phyloP scores from a whole-genome alignment of 2,797 vertebrate genomes.

The Epinephelus awoara region DNA sequence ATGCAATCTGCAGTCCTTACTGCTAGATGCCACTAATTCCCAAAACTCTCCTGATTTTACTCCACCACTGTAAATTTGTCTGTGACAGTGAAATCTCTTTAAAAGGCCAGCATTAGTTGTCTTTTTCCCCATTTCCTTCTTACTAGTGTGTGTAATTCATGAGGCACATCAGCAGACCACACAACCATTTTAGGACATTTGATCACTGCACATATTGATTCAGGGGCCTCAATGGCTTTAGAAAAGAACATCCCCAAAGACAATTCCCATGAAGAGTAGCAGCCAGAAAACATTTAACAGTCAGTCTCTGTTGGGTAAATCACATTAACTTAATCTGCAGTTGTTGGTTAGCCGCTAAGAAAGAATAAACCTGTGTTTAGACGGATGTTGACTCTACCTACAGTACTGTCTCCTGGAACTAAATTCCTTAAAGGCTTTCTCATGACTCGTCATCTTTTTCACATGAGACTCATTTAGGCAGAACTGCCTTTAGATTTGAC shows the following conservation, averaged over 20 bases:
- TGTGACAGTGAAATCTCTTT: no score
- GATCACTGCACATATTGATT: slow-evolving; percentile 52
- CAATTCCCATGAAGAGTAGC: not conserved
- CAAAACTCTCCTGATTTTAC: no score
- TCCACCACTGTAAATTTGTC: no score
- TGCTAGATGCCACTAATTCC: no score
- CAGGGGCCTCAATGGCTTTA: slow-evolving; percentile 16
- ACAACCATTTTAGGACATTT: slow-evolving; percentile 27
- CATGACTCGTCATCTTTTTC: slow-evolving; percentile 23
- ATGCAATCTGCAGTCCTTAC: no score
- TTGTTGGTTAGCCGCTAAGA: not conserved
- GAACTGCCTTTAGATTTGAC: not conserved
- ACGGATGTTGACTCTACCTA: not conserved
- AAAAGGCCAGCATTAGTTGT: not conserved
- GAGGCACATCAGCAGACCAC: slow-evolving; percentile 20
- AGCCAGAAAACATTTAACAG: slow-evolving; percentile 20
- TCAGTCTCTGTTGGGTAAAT: slow-evolving; percentile 13
- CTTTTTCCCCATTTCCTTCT: not conserved
- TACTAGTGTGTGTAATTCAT: not conserved
- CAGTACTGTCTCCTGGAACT: not conserved
- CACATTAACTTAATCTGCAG: slow-evolving; percentile 7
- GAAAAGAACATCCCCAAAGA: slow-evolving; percentile 17
- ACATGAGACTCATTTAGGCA: slow-evolving; percentile 40
- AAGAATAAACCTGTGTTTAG: slow-evolving; percentile 21
- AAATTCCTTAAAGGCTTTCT: slow-evolving; percentile 36